Evolutionary conservation across 2,797 vertebrate genomes (phyloP).

Genomic region (Petrocephalus sullivani): DNA sequence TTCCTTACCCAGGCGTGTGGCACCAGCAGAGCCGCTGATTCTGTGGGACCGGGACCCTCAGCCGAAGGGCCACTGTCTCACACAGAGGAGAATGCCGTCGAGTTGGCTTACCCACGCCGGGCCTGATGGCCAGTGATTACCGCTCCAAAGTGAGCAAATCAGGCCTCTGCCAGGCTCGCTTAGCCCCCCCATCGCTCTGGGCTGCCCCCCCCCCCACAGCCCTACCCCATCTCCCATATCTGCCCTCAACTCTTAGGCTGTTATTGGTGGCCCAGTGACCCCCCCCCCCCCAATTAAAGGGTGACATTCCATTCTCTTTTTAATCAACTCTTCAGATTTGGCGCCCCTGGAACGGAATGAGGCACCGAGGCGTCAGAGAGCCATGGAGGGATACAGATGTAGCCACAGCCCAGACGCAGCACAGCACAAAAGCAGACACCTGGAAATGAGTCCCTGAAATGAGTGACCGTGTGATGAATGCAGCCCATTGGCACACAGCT

Average conservation of each 20-base stretch:
- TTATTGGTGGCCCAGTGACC: background rate
- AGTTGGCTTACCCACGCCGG: constrained; percentile 11
- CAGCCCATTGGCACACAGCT: background rate
- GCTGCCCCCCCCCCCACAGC: constrained; percentile 2
- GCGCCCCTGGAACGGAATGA: background rate
- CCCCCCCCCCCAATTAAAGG: background rate
- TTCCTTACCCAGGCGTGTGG: background rate
- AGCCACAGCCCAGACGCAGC: background rate
- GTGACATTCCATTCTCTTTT: constrained; percentile 11
- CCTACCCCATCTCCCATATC: background rate
- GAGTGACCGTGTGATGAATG: background rate
- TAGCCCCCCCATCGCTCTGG: background rate
- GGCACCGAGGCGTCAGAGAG: background rate
- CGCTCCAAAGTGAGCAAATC: constrained; percentile 20
- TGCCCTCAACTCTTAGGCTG: background rate
- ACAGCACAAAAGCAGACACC: background rate
- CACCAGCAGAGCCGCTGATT: background rate
- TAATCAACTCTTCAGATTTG: background rate
- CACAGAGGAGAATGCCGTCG: constrained; percentile 5
- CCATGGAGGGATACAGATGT: background rate
- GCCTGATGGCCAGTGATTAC: constrained; percentile 26
- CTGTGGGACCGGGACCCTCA: background rate
- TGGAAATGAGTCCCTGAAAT: background rate
- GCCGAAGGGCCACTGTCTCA: background rate
- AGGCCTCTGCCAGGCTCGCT: constrained; percentile 9